phyloP scores from a whole-genome alignment of 2,113 vertebrate species.

The Phrynosoma blainvillii region DNA sequence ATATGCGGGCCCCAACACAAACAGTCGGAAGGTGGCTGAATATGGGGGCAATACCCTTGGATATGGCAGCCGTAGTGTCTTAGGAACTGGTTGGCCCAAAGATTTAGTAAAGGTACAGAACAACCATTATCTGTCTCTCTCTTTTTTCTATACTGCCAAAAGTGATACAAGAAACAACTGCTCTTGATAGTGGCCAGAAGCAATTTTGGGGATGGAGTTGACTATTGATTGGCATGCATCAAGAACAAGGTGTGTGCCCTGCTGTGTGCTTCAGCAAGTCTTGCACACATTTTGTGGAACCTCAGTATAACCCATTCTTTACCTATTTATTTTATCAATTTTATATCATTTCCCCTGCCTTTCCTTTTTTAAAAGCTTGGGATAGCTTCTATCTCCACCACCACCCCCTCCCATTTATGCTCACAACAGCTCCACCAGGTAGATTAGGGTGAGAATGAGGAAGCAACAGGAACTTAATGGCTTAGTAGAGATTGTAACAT shows the following conservation, averaged over 20 bases:
- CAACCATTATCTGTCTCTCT: conserved; percentile 27
- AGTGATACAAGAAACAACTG: background rate
- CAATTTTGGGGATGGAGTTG: background rate
- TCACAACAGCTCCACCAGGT: too few species aligned
- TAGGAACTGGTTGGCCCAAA: conserved; percentile 99
- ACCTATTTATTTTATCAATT: background rate
- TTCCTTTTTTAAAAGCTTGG: background rate
- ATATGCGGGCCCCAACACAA: conserved; percentile 97
- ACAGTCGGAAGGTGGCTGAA: conserved; percentile 98
- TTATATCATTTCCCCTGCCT: too few species aligned
- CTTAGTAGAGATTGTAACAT: too few species aligned
- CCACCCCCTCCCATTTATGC: background rate
- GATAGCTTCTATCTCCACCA: background rate
- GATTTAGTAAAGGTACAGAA: conserved; percentile 96
- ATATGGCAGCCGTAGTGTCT: conserved; percentile 97
- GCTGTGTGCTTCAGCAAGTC: background rate
- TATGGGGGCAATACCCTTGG: conserved; percentile 98
- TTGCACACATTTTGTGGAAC: background rate
- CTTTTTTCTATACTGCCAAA: background rate
- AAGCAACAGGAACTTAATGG: background rate
- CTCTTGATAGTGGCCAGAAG: background rate
- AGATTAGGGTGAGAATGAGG: background rate
- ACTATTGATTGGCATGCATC: background rate
- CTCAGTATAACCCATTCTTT: background rate
- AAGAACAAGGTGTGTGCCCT: background rate